Conservation (phyloP, 2,797 vertebrate species). For the Falco cherrug region DNA sequence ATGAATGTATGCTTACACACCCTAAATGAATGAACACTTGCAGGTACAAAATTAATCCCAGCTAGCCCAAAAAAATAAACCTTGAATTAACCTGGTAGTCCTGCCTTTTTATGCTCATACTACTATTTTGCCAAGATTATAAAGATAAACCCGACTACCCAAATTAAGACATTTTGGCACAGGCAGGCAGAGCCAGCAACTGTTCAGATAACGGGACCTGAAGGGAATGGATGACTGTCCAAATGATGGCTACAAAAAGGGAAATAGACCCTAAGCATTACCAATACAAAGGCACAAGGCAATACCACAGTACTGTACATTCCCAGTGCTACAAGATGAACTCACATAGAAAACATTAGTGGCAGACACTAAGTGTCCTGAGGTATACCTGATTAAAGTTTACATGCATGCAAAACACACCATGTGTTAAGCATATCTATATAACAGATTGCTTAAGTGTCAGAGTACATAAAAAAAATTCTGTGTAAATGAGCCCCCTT, state of each 20-base stretch:
- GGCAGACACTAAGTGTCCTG: neutral
- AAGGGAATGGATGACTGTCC: neutral
- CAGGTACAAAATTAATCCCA: neutral
- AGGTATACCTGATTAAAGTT: neutral
- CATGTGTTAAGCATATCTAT: neutral
- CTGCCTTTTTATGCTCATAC: neutral
- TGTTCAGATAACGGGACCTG: neutral
- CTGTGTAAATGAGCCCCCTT: neutral
- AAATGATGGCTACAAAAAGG: neutral
- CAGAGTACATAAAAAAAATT: neutral
- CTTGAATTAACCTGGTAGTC: neutral
- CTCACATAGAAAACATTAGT: neutral
- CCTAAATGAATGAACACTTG: neutral
- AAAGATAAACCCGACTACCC: neutral
- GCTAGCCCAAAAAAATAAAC: neutral
- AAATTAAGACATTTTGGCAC: neutral
- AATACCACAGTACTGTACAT: neutral
- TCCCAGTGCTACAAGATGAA: neutral
- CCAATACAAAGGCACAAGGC: neutral
- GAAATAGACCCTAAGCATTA: neutral
- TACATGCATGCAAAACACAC: neutral
- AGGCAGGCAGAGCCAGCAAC: neutral
- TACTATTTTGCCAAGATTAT: neutral
- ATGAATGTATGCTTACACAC: neutral
- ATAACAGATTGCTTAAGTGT: neutral